Evolutionary conservation across 2,113 vertebrate genomes (phyloP).

Genomic region (Anolis sagrei): DNA sequence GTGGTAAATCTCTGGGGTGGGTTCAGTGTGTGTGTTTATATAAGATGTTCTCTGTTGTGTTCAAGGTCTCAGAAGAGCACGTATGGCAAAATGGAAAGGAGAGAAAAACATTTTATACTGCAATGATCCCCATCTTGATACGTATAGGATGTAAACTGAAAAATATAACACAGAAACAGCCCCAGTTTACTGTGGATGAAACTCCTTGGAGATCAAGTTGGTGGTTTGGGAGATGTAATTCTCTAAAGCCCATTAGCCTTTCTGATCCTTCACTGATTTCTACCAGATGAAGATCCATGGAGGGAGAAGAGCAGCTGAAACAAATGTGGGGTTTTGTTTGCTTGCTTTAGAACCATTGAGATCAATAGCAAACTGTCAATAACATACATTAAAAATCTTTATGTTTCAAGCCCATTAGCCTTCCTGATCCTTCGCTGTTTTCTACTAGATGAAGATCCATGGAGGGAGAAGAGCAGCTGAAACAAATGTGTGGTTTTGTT

Average conservation of each 20-base stretch:
- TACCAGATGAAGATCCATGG: constrained; percentile 15
- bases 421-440: constrained; percentile 15
- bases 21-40: background rate
- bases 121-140: background rate
- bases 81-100: background rate
- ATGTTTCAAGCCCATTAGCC: background rate
- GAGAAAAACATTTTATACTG: background rate
- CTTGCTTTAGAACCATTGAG: background rate
- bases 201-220: constrained; percentile 23
- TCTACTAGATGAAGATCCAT: constrained; percentile 20
- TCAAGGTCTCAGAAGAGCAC: constrained; percentile 4
- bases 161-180: background rate
- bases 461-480: background rate
- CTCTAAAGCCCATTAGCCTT: background rate
- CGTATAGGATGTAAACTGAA: background rate
- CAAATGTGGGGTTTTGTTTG: background rate
- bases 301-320: background rate
- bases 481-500: background rate
- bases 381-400: background rate
- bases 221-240: background rate
- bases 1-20: background rate
- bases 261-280: constrained; percentile 17
- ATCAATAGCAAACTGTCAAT: background rate
- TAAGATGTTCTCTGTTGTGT: background rate
- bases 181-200: background rate